Conservation (phyloP, 2,113 vertebrate species). For the Thomomys bottae region DNA sequence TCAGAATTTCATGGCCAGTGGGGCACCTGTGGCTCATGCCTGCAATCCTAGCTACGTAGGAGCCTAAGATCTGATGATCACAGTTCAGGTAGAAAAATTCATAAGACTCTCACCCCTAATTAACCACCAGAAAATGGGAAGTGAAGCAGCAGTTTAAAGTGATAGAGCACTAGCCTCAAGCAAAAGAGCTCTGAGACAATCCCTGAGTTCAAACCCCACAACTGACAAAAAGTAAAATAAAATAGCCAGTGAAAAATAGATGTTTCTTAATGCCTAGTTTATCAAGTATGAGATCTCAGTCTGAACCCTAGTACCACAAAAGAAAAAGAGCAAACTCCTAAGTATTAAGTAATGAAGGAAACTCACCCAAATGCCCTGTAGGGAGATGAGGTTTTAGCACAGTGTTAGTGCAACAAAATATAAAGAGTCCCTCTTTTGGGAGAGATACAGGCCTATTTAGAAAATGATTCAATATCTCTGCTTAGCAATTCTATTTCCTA, state of each 20-base stretch:
- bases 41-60: no score
- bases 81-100: no score
- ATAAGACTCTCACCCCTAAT: no score
- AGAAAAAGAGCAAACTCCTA: not conserved
- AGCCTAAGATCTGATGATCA: no score
- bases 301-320: not conserved
- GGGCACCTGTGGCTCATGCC: not conserved
- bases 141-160: no score
- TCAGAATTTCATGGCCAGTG: not conserved
- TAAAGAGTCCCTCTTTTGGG: not conserved
- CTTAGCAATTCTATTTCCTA: not conserved
- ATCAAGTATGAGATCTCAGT: no score
- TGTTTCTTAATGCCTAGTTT: no score
- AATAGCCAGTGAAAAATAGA: no score
- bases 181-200: no score
- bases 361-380: not conserved
- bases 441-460: not conserved
- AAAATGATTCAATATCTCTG: not conserved
- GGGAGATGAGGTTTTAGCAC: not conserved
- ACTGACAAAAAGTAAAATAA: no score
- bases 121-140: no score
- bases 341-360: not conserved
- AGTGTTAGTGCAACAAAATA: not conserved
- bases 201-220: not conserved
- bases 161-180: no score